Evolutionary conservation across 64 coral and sea anemone genomes (phyloP), one percentile per base, ranked within the genome.

Genomic region (Acropora yongei): DNA sequence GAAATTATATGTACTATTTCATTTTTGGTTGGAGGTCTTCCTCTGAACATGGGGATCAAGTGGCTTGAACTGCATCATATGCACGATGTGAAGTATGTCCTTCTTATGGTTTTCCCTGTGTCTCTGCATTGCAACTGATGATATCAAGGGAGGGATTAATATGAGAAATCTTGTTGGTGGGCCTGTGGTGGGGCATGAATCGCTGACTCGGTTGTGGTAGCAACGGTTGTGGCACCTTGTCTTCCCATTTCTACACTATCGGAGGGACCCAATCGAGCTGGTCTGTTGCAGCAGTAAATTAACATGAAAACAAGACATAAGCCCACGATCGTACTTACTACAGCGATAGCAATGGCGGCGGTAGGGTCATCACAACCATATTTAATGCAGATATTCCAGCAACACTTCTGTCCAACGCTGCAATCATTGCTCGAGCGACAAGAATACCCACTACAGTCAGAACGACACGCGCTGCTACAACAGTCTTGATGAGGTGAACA

Each of bases 391-490:
- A 4, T 41, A 9, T 12, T 41, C 14, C 68, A 9, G 58, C 79
- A 84, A 85, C 90, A 91, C 1, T 0, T 1, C n/a, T 16, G 30
- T 3, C 1, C 40, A 44, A 0, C 13, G 13, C 55, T 53, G 20
- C 79, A 82, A 61, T 82, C 79, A 6, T 10, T 7, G 11, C 8
- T 74, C 5, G 4, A 80, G n/a, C 6, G 3, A 46, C 91, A 93
- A 63, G 1, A 43, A 0, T 1, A 11, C 20, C 91, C 83, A 17
- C 0, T 17, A 17, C 91, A 93, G 73, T 49, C 17, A 17, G 30
- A 53, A 20, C 46, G 3, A 78, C 88, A 90, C 4, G 8, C 0
- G 18, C 53, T 5, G 40, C 80, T 90, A 63, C 88, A 90, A 68
- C 88, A 90, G 1, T 49, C 30, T 30, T 30, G 0, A 72, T 51